phyloP scores from a whole-genome alignment of 2,888 invertebrate species.

The Blastobasis lacticolella region DNA sequence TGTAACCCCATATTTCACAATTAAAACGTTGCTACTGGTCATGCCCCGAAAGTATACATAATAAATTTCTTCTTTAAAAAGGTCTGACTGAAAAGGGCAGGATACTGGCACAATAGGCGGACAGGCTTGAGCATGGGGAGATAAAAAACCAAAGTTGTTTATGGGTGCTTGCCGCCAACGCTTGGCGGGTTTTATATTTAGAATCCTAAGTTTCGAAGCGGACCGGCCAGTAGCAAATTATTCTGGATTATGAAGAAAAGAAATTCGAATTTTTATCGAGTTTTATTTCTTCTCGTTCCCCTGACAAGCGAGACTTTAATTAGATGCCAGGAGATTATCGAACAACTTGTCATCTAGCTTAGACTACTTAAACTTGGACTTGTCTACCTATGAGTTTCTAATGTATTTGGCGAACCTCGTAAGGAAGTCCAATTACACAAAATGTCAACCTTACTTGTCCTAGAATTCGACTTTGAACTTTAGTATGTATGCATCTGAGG shows the following conservation, averaged over 20 bases:
- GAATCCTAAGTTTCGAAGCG: slow-evolving; percentile 42
- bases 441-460: too few species aligned
- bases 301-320: too few species aligned
- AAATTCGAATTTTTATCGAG: too few species aligned
- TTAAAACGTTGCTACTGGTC: slow-evolving; percentile 69
- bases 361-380: too few species aligned
- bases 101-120: slow-evolving; percentile 62
- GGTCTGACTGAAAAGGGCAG: slow-evolving; percentile 68
- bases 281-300: too few species aligned
- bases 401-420: too few species aligned
- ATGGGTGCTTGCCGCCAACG: slow-evolving; percentile 69
- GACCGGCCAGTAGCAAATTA: slow-evolving; percentile 16
- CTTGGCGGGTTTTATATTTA: slow-evolving; percentile 55
- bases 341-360: too few species aligned
- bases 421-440: too few species aligned
- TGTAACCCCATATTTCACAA: slow-evolving; percentile 68
- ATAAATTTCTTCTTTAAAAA: slow-evolving; percentile 72
- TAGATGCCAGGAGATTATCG: too few species aligned
- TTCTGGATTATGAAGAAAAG: background rate
- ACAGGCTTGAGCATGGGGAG: slow-evolving; percentile 42
- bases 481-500: too few species aligned
- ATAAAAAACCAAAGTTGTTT: slow-evolving; percentile 61
- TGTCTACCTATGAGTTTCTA: too few species aligned
- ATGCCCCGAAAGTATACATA: slow-evolving; percentile 66
- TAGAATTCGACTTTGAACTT: too few species aligned